These are phyloP conservation scores for Hippopotamus amphibius DNA, from an alignment of 2,113 vertebrate genomes.

Conservation along the genomic window DNA sequence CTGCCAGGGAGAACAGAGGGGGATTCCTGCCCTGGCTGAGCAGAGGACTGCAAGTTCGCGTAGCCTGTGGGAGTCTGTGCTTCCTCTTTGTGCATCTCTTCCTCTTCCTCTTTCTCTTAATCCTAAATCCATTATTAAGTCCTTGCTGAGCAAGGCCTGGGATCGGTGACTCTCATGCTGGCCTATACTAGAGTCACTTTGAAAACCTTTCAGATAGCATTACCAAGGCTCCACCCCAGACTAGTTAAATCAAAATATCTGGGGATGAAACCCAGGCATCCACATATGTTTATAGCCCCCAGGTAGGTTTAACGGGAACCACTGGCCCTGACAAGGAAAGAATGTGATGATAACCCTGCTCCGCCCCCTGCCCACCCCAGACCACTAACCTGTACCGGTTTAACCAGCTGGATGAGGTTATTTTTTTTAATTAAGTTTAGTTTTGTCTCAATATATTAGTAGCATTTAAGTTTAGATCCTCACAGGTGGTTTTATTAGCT, in stretches of 20 bases:
- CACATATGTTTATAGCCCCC: not conserved
- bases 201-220: slow-evolving; percentile 24
- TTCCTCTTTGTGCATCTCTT: not conserved
- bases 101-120: not conserved
- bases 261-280: not conserved
- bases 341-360: not conserved
- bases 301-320: not conserved
- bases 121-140: not conserved
- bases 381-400: not conserved
- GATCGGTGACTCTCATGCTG: not conserved
- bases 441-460: slow-evolving; percentile 1
- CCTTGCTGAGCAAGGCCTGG: not conserved
- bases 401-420: not conserved
- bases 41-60: fast-evolving
- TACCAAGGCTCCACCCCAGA: not conserved
- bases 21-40: not conserved
- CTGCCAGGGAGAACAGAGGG: not conserved
- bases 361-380: too few relatives aligned
- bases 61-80: not conserved
- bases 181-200: not conserved
- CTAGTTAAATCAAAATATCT: not conserved
- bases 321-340: not conserved
- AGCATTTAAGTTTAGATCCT: not conserved
- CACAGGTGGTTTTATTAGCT: not conserved
- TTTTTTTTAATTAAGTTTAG: not conserved